These are phyloP conservation scores for Drosophila sulfurigaster DNA, from an alignment of 1,140 invertebrate species.

Conservation along the genomic window DNA sequence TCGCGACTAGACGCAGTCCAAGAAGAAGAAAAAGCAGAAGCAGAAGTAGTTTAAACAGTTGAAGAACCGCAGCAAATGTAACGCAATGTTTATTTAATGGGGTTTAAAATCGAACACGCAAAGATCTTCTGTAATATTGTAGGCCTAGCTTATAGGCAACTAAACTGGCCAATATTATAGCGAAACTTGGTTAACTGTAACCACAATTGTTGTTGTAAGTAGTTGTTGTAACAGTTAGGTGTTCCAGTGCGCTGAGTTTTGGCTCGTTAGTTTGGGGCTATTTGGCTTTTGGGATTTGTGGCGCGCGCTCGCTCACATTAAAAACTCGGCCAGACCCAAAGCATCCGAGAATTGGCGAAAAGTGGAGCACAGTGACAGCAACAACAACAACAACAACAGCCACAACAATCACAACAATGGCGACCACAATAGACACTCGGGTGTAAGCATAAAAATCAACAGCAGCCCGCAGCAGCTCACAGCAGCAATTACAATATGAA, in stretches of 20 bases:
- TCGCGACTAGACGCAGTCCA: constrained; percentile 11
- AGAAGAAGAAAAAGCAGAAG: constrained; percentile 1
- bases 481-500: constrained; percentile 48
- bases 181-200: constrained; percentile 66
- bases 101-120: constrained; percentile 28
- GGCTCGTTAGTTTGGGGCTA: constrained; percentile 71
- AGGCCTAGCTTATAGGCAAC: constrained; percentile 11
- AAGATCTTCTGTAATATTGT: not conserved
- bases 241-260: constrained; percentile 76
- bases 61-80: constrained; percentile 9
- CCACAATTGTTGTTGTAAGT: constrained; percentile 30
- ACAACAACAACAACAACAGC: constrained; percentile 20
- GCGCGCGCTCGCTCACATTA: constrained; percentile 60
- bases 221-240: constrained; percentile 21
- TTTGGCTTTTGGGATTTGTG: constrained; percentile 67
- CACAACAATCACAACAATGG: not conserved
- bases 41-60: too few relatives aligned
- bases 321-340: constrained; percentile 61
- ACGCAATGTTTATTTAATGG: constrained; percentile 39
- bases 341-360: constrained; percentile 55
- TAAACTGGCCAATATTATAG: constrained; percentile 26
- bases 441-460: constrained; percentile 42
- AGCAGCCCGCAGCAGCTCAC: constrained; percentile 10
- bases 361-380: constrained; percentile 50
- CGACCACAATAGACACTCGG: constrained; percentile 36